phyloP scores from a whole-genome alignment of 1,140 invertebrate species.

The Copidosoma floridanum region DNA sequence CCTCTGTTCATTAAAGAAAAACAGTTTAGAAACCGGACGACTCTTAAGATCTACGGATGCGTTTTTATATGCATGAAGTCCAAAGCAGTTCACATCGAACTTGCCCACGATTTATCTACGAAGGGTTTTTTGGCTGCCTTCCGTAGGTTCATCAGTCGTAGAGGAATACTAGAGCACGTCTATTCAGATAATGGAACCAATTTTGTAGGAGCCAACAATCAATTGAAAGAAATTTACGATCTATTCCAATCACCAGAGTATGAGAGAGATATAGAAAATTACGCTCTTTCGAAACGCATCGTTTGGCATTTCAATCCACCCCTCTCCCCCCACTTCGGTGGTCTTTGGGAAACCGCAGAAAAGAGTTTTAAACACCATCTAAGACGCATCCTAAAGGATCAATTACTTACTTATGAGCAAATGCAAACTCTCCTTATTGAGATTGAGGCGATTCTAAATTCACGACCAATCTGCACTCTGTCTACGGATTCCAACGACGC shows the following conservation, averaged over 20 bases:
- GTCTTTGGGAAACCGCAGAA: slow-evolving; percentile 12
- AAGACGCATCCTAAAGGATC: background rate
- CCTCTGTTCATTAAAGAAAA: slow-evolving; percentile 36
- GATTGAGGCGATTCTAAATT: too few species aligned
- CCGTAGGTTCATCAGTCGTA: background rate
- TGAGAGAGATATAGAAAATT: background rate
- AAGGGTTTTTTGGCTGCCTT: too few species aligned
- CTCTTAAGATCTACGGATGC: slow-evolving; percentile 10
- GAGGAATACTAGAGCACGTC: slow-evolving; percentile 20
- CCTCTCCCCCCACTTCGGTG: slow-evolving; percentile 12
- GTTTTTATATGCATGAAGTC: slow-evolving; percentile 16
- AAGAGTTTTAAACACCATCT: slow-evolving; percentile 21
- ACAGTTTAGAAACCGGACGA: slow-evolving; percentile 4
- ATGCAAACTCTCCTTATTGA: too few species aligned
- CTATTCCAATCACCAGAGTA: background rate
- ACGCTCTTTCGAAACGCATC: too few species aligned
- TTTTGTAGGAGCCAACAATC: slow-evolving; percentile 28
- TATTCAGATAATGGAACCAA: slow-evolving; percentile 36
- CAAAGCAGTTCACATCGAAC: too few species aligned
- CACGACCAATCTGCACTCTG: background rate
- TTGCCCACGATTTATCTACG: background rate
- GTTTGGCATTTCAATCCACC: slow-evolving; percentile 17
- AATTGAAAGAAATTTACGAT: slow-evolving; percentile 18
- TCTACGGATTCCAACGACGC: too few species aligned
- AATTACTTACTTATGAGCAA: too few species aligned